These are phyloP conservation scores for Lasioglossum pauxillum DNA, from an alignment of 2,888 invertebrate species.

Conservation along the genomic window DNA sequence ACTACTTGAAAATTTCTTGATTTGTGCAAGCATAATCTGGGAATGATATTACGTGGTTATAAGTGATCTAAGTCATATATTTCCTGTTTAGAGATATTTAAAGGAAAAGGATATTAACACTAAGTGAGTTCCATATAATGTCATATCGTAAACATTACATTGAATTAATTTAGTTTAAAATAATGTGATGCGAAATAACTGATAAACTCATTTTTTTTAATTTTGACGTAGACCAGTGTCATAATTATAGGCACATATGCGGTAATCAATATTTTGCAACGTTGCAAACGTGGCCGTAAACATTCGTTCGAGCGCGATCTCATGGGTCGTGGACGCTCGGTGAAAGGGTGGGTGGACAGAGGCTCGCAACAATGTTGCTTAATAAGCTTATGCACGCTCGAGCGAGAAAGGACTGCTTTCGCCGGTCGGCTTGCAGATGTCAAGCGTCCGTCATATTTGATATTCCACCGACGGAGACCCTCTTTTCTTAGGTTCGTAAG, in stretches of 20 bases:
- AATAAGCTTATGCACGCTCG: conserved; percentile 84
- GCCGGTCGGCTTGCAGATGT: conserved; percentile 77
- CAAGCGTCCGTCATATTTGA: conserved; percentile 83
- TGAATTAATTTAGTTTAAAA: too few relatives aligned
- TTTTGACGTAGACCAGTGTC: too few relatives aligned
- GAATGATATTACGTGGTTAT: neutral
- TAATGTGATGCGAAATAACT: too few relatives aligned
- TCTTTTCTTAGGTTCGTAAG: conserved; percentile 69
- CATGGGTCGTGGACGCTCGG: conserved; percentile 29
- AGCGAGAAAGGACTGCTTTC: conserved; percentile 76
- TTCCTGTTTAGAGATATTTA: too few relatives aligned
- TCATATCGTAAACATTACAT: too few relatives aligned
- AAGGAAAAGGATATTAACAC: too few relatives aligned
- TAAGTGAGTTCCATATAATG: too few relatives aligned
- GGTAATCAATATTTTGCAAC: neutral
- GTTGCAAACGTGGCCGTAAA: neutral
- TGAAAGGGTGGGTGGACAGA: conserved; percentile 41
- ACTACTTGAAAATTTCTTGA: neutral
- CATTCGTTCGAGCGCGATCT: conserved; percentile 21
- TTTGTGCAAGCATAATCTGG: neutral
- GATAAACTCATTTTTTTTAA: too few relatives aligned
- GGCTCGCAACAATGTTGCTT: conserved; percentile 81
- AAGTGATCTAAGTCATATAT: too few relatives aligned
- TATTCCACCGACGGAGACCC: conserved; percentile 73
- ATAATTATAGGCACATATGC: neutral